Evolutionary conservation across 2,888 invertebrate genomes (phyloP).

Genomic region (Acrobasis suavella): DNA sequence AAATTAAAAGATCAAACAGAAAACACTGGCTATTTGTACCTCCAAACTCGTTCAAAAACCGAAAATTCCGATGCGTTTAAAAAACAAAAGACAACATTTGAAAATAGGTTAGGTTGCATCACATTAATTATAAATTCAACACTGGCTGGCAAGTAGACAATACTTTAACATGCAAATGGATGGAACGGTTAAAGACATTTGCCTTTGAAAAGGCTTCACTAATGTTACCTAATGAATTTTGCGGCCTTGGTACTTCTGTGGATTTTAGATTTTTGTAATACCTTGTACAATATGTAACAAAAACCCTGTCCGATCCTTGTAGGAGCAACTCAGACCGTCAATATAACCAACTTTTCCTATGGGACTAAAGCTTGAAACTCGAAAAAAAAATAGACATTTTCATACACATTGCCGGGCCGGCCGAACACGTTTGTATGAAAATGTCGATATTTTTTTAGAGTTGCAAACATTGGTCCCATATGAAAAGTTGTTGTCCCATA

Average conservation of each 20-base stretch:
- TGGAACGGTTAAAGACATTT: conserved; percentile 14
- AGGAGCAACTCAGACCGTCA: too few species aligned
- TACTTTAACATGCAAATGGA: conserved; percentile 18
- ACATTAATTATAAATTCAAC: conserved; percentile 26
- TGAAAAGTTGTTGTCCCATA: too few species aligned
- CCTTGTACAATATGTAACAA: too few species aligned
- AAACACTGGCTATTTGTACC: conserved; percentile 6
- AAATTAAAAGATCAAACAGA: conserved; percentile 15
- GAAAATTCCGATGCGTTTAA: conserved; percentile 18
- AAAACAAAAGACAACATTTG: conserved; percentile 23
- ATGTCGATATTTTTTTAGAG: too few species aligned
- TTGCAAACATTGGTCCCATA: too few species aligned
- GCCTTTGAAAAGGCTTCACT: conserved; percentile 18
- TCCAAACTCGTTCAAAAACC: conserved; percentile 11
- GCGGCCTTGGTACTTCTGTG: conserved; percentile 18
- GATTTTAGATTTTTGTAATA: conserved; percentile 11
- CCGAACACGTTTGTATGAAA: too few species aligned
- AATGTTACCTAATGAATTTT: conserved; percentile 25
- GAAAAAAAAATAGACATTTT: too few species aligned
- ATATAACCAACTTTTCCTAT: too few species aligned
- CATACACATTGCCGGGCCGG: too few species aligned
- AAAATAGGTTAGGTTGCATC: conserved; percentile 33
- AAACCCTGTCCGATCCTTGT: too few species aligned
- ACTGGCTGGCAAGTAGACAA: conserved; percentile 17
- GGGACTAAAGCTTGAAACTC: too few species aligned